Evolutionary conservation across 35 echinoderm and acorn worm genomes (phyloP).

Genomic region (Lytechinus pictus): DNA sequence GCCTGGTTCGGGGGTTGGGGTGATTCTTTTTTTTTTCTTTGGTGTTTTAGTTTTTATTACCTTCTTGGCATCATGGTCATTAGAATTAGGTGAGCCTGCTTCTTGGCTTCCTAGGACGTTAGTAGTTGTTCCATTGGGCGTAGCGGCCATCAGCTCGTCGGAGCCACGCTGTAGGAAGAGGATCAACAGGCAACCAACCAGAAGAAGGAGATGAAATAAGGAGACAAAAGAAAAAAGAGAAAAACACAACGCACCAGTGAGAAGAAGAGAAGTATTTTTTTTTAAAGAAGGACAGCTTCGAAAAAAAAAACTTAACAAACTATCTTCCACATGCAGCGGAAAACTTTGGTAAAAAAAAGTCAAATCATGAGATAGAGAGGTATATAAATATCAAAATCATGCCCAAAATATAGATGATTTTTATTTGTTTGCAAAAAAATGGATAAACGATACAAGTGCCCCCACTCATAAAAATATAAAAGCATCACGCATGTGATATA

Average conservation of each 20-base stretch:
- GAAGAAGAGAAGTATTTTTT: slow-evolving; percentile 36
- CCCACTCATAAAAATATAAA: slow-evolving; percentile 33
- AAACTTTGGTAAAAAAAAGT: slow-evolving; percentile 9
- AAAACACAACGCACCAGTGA: slow-evolving; percentile 58
- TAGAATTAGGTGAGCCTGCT: slow-evolving; percentile 41
- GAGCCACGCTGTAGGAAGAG: slow-evolving; percentile 33
- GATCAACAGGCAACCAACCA: slow-evolving; percentile 51
- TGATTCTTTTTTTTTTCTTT: not conserved
- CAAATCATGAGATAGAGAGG: slow-evolving; percentile 40
- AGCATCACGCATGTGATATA: slow-evolving; percentile 50
- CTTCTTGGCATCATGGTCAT: slow-evolving; percentile 51
- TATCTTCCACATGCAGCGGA: slow-evolving; percentile 50
- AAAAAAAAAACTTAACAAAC: slow-evolving; percentile 30
- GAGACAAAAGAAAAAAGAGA: slow-evolving; percentile 51
- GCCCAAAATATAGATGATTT: slow-evolving; percentile 50
- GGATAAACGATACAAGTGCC: slow-evolving; percentile 43
- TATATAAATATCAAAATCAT: slow-evolving; percentile 52
- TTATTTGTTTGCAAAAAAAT: slow-evolving; percentile 39
- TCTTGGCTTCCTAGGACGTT: slow-evolving; percentile 44
- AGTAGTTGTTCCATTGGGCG: slow-evolving; percentile 45
- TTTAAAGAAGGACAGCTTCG: slow-evolving; percentile 50
- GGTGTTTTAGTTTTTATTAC: not conserved
- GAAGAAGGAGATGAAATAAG: slow-evolving; percentile 35
- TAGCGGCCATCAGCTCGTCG: slow-evolving; percentile 41
- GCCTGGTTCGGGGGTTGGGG: not conserved